Evolutionary conservation across 2,888 invertebrate genomes (phyloP), one percentile per base, ranked within the genome.

Genomic region (Acanthosepion pharaonis): DNA sequence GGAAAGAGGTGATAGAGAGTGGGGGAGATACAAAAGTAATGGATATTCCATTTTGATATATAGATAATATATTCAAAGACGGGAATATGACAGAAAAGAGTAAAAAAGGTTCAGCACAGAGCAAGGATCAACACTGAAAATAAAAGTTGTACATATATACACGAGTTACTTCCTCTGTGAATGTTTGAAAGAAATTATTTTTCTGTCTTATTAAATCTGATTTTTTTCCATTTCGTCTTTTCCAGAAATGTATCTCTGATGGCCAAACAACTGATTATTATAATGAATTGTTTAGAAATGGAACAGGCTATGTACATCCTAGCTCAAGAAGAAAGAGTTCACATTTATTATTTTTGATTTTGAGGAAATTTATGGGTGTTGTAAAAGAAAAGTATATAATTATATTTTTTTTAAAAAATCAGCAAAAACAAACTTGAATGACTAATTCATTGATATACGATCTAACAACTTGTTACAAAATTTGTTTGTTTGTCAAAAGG

Each of bases 241-340:
- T n/a, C 33, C 78, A 15, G 78, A 15, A 78, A n/a, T 78, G 15
- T 78, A n/a, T 78, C n/a, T 78, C n/a, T 78, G 78, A 78, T 78
- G 78, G 78, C n/a, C 78, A 78, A 78, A 78, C 78, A n/a, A 78
- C 78, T 78, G n/a, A 78, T 78, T 78, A 78, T 78, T 78, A 78
- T 78, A 78, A 78, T 78, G 78, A 78, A 78, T 78, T n/a, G 78
- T 78, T 78, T 78, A 15, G n/a, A 59, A 59, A 59, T 59, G n/a
- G 78, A 78, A 78, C 78, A 78, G 78, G 78, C 78, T 78, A 78
- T 78, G 78, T 33, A 78, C 78, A 78, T 78, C 18, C n/a, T n/a
- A n/a, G n/a, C 78, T 78, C 78, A n/a, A 78, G 78, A 78, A 78
- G 78, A n/a, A 2, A 3, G n/a, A 78, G 18, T 78, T 78, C 78